Evolutionary conservation across 1,140 invertebrate genomes (phyloP).

Genomic region (Aphis craccivora): DNA sequence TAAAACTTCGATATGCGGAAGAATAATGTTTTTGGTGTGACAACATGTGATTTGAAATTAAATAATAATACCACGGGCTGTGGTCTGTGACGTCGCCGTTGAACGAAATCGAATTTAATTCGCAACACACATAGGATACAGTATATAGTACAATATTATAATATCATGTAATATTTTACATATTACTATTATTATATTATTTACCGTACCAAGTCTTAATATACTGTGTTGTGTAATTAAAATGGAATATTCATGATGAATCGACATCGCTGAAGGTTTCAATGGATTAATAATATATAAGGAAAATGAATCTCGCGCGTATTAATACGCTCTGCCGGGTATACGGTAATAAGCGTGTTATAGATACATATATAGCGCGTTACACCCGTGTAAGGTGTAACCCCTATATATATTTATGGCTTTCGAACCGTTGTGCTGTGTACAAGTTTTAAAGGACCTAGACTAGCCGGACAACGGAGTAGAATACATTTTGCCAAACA

Average conservation of each 20-base stretch:
- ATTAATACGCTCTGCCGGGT: conserved; percentile 4
- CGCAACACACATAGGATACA: no score
- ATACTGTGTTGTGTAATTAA: neutral
- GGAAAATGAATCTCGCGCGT: neutral
- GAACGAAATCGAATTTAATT: neutral
- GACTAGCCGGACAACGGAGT: neutral
- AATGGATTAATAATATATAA: conserved; percentile 9
- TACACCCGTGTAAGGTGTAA: neutral
- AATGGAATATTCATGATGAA: conserved; percentile 20
- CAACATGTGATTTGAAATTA: neutral
- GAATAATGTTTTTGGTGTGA: neutral
- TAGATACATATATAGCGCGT: neutral
- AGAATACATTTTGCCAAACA: neutral
- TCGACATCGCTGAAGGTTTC: neutral
- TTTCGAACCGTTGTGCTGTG: neutral
- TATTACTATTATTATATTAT: neutral
- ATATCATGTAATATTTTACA: neutral
- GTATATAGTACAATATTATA: no score
- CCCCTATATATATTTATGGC: neutral
- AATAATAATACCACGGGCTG: neutral
- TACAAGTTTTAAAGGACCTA: neutral
- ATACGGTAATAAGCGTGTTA: neutral
- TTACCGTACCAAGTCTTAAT: neutral
- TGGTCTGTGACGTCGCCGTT: neutral
- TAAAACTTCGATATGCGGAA: neutral